Percentiles rank a stretch among this genome's conserved stretches.
Conservation (phyloP, 2,888 invertebrate species). For the Camptogramma bilineatum region DNA sequence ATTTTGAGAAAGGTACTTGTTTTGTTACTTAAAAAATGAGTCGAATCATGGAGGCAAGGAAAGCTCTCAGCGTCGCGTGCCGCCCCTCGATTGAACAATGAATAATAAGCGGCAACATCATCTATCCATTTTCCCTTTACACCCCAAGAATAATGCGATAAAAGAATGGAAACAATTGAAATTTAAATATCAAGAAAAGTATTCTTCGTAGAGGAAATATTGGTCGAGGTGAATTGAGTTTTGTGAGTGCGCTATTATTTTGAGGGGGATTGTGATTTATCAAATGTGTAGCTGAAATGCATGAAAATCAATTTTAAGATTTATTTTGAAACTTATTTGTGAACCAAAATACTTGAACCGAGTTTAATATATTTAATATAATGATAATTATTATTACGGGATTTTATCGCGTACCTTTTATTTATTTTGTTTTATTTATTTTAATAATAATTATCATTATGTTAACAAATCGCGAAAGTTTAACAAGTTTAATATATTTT, state of each 20-base stretch:
- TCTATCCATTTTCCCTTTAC: slow-evolving; percentile 78
- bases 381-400: no score
- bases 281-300: slow-evolving; percentile 7
- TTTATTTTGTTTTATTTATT: no score
- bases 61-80: slow-evolving; percentile 60
- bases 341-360: not conserved
- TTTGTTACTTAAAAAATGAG: slow-evolving; percentile 81
- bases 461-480: no score
- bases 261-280: slow-evolving; percentile 15
- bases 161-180: slow-evolving; percentile 78
- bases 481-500: no score
- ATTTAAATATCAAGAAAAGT: slow-evolving; percentile 78
- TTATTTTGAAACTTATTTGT: not conserved
- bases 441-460: no score
- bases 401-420: no score
- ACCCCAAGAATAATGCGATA: slow-evolving; percentile 72
- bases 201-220: slow-evolving; percentile 58
- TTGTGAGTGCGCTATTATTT: slow-evolving; percentile 33
- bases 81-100: slow-evolving; percentile 69
- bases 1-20: slow-evolving; percentile 60
- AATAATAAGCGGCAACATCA: slow-evolving; percentile 81
- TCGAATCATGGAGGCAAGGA: slow-evolving; percentile 72
- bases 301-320: slow-evolving; percentile 8
- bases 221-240: slow-evolving; percentile 52
- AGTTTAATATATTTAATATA: not conserved